A percentile compares a stretch with the other conserved stretches of the same genome.
Conservation (phyloP, 2,888 invertebrate genomes). For the Cheilosia pagana region DNA sequence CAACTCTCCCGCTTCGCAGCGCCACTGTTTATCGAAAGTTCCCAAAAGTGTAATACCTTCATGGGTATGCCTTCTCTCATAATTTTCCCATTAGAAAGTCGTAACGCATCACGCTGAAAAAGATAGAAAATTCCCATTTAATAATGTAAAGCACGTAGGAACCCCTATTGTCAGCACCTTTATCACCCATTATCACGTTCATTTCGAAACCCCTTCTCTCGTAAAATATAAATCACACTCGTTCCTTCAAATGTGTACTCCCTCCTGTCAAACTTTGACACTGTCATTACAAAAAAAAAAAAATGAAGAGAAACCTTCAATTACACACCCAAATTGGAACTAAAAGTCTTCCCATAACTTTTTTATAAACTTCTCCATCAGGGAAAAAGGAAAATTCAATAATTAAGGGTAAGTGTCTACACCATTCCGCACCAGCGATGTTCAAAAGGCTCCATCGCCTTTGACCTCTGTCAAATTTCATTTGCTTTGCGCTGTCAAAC, state of each 20-base stretch:
- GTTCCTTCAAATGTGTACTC: conserved; percentile 41
- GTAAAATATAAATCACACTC: conserved; percentile 44
- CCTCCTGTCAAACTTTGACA: conserved; percentile 39
- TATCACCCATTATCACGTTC: conserved; percentile 68
- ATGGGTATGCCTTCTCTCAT: conserved; percentile 17
- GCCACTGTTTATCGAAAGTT: conserved; percentile 6
- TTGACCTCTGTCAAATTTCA: conserved; percentile 66
- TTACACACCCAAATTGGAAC: not conserved
- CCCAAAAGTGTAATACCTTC: not conserved
- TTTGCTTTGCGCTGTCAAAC: conserved; percentile 51
- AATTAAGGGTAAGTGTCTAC: conserved; percentile 27
- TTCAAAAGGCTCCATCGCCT: conserved; percentile 41
- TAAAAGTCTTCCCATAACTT: no score
- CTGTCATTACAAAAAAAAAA: conserved; percentile 13
- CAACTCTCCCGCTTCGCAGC: not conserved
- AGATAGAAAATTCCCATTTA: conserved; percentile 16
- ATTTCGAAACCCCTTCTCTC: conserved; percentile 28
- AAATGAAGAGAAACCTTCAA: not conserved
- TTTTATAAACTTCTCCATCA: not conserved
- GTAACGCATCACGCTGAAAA: conserved; percentile 32
- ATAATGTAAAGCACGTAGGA: conserved; percentile 67
- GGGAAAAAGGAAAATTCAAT: not conserved
- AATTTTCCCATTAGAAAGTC: conserved; percentile 47
- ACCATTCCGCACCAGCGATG: conserved; percentile 24
- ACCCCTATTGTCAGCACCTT: conserved; percentile 69